phyloP scores from a whole-genome alignment of 2,888 invertebrate species.

The Smittia aterrima region DNA sequence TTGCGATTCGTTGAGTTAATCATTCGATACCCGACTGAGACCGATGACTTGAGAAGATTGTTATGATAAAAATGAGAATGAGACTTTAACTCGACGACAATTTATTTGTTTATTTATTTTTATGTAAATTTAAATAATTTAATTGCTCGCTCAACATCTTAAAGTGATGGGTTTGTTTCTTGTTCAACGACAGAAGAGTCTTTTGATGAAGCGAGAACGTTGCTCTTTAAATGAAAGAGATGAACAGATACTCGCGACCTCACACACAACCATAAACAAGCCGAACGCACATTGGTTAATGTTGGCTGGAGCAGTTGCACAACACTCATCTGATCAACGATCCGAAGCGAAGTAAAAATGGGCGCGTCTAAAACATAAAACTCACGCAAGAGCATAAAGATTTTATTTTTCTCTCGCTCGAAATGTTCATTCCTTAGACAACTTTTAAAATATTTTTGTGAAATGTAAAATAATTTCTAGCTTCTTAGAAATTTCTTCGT shows the following conservation, averaged over 20 bases:
- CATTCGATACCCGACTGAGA: background rate
- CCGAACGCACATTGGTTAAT: slow-evolving; percentile 34
- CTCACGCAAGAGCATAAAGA: background rate
- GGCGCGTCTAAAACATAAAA: slow-evolving; percentile 25
- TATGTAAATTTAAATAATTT: slow-evolving; percentile 36
- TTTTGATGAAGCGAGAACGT: background rate
- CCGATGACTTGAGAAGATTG: background rate
- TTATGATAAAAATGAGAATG: background rate
- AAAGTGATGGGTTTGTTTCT: slow-evolving; percentile 17
- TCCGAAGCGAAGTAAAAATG: slow-evolving; percentile 34
- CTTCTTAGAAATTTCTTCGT: slow-evolving; percentile 14
- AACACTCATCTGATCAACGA: slow-evolving; percentile 33
- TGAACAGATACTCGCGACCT: background rate
- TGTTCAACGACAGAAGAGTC: background rate
- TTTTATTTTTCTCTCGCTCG: background rate
- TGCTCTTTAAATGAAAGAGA: slow-evolving; percentile 7
- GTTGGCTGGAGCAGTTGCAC: slow-evolving; percentile 20
- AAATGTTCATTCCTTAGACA: background rate
- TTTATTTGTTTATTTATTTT: slow-evolving; percentile 39
- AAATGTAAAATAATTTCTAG: background rate
- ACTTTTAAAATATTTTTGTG: background rate
- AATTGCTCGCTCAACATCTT: slow-evolving; percentile 16
- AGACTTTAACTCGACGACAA: slow-evolving; percentile 30
- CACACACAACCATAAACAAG: background rate
- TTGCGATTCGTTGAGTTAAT: background rate